Evolutionary conservation across 1,140 invertebrate species (phyloP), one percentile per base, ranked within the genome.

Genomic region (Neotoxoptera formosana): DNA sequence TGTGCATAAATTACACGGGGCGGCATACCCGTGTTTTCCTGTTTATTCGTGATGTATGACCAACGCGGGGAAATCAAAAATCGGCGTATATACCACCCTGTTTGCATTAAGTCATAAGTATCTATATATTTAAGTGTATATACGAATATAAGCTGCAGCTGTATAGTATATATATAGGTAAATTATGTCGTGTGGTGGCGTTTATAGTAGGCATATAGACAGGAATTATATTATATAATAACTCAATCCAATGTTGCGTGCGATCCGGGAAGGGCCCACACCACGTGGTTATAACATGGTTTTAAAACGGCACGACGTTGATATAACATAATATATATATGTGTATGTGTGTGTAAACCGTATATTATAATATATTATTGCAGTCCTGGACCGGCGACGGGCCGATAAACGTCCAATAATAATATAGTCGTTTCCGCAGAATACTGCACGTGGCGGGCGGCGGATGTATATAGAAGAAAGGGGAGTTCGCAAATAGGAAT

Each of bases 211-310:
- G 51, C 7, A 25, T 67, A 76, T n/a, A 76, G n/a, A 76, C 60
- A 14, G 11, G 9, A 67, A 76, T 8, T 36, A 60, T 41, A 56
- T 23, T 4, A 7, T 7, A 90, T 45, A 90, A 90, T 90, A 90
- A 81, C 67, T 81, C 83, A 92, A 92, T 92, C 34, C 76, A 7
- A 92, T 84, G 3, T 92, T 81, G 76, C 51, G 34, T 81, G 91
- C 41, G 47, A 47, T 51, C 20, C 34, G 21, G 20, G n/a, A 7
- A 91, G 9, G 88, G 34, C 51, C 6, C 51, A 30, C n/a, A 34
- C n/a, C 34, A 30, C 34, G 30, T n/a, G n/a, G 30, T 76, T 76
- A 34, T n/a, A n/a, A n/a, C 30, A 76, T 34, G 60, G 17, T 34
- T 76, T 76, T 76, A 76, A 76, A 14, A 76, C 60, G 23, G 1